Base-by-base conservation (phyloP, 2,113 vertebrate genomes). In the Panurus biarmicus region DNA sequence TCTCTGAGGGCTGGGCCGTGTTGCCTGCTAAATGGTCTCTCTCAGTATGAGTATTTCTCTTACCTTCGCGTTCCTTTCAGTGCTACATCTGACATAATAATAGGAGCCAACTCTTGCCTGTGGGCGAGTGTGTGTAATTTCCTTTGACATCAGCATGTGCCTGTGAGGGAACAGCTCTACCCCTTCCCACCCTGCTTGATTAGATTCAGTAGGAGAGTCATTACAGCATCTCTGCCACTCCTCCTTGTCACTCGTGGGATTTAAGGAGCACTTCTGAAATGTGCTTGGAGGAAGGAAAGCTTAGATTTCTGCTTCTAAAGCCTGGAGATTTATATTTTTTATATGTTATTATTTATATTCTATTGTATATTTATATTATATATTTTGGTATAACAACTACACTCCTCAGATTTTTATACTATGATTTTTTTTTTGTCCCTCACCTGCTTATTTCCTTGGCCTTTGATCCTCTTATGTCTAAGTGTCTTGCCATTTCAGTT, bases 121-220 rank as follows among this genome's bases (percentile, higher is more conserved):
- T 1, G 1, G 92, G 75, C 6, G 2, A 89, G 71, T 6, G 6
- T 0, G 0, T 89, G 87, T 82, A 62, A 93, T 95, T 96, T 95
- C 94, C 93, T 91, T 95, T 91, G 84, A 87, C 93, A 95, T 94
- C 91, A 89, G 85, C 1, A 1, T 76, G 65, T 79, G 93, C 51
- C 80, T 91, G 72, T 71, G 71, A 88, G 93, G 81, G 82, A 81
- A 33, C 90, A 83, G 75, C 75, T 95, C 87, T 80, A 29, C 61
- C 47, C 92, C 81, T 90, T 88, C 87, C 91, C 91, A 85, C 87
- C 89, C 85, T 35, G 10, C 74, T 79, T 86, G 82, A 94, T 80
- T 71, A 81, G 87, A 77, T 77, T 28, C 40, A 54, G 56, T 76
- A 31, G 62, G 66, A 38, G 67, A 95, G 31, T 91, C 47, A 48